phyloP scores from a whole-genome alignment of 2,113 vertebrate genomes.

The Lota lota region DNA sequence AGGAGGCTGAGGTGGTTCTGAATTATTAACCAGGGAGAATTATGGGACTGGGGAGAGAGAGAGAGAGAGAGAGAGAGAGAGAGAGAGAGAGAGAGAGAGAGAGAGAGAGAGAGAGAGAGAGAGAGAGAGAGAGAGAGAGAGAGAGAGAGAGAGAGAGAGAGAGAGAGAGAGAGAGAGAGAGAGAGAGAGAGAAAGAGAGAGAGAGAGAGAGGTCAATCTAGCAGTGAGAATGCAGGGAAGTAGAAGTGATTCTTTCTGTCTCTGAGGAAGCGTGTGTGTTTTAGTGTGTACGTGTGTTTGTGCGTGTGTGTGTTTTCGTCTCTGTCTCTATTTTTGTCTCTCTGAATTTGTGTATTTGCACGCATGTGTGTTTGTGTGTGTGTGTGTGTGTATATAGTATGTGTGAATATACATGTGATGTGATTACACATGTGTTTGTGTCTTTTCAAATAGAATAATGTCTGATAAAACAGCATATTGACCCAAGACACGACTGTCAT shows the following conservation, averaged over 20 bases:
- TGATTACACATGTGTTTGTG: too few species aligned
- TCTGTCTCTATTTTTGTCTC: neutral
- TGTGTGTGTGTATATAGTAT: conserved; percentile 7
- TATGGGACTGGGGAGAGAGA: conserved; percentile 51
- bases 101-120: conserved; percentile 15
- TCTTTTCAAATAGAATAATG: too few species aligned
- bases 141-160: conserved; percentile 23
- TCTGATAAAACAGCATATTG: too few species aligned
- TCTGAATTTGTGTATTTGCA: neutral
- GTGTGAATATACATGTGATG: too few species aligned
- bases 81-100: conserved; percentile 19
- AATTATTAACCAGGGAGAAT: conserved; percentile 75
- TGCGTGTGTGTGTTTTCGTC: neutral
- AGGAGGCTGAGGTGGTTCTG: conserved; percentile 61
- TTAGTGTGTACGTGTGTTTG: neutral
- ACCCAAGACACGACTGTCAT: too few species aligned
- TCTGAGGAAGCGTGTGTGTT: conserved; percentile 38
- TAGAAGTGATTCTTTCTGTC: conserved; percentile 61
- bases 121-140: conserved; percentile 11
- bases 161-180: neutral
- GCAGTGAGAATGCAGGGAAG: conserved; percentile 66
- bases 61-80: conserved; percentile 9
- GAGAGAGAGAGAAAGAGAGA: neutral
- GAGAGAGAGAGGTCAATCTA: conserved; percentile 74
- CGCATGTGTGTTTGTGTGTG: neutral